These are phyloP conservation scores for Smittia aterrima DNA, from an alignment of 2,888 invertebrate species.

Conservation along the genomic window DNA sequence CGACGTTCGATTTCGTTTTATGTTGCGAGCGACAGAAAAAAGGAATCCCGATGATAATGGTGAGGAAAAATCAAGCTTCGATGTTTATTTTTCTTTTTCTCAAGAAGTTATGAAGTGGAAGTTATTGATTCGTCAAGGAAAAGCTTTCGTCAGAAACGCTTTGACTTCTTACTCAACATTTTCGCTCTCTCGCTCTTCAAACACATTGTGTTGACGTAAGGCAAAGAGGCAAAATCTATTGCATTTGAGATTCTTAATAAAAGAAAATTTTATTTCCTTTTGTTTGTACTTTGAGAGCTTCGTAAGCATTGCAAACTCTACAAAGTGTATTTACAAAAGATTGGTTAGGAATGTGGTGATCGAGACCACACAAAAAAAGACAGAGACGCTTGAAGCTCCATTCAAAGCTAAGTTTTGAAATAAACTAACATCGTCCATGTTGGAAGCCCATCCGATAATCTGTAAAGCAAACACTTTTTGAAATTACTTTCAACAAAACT, in stretches of 20 bases:
- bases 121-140: no score
- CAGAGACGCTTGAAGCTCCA: neutral
- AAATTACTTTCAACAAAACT: neutral
- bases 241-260: no score
- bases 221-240: no score
- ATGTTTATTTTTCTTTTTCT: neutral
- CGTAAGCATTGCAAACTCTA: no score
- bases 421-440: slow-evolving; percentile 63
- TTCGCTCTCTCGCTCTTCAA: no score
- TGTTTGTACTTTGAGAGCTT: no score
- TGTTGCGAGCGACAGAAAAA: neutral
- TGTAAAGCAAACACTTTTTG: neutral
- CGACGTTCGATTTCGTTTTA: neutral
- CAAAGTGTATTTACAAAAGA: neutral
- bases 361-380: neutral
- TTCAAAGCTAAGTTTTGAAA: slow-evolving; percentile 48
- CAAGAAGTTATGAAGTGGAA: neutral
- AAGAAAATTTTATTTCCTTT: no score
- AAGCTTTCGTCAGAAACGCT: no score
- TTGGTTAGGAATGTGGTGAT: neutral
- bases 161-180: no score
- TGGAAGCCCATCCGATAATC: slow-evolving; percentile 70
- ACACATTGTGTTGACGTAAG: no score
- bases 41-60: neutral
- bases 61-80: neutral